Evolutionary conservation across 2,797 vertebrate genomes (phyloP).

Genomic region (Clarias laeviceps): DNA sequence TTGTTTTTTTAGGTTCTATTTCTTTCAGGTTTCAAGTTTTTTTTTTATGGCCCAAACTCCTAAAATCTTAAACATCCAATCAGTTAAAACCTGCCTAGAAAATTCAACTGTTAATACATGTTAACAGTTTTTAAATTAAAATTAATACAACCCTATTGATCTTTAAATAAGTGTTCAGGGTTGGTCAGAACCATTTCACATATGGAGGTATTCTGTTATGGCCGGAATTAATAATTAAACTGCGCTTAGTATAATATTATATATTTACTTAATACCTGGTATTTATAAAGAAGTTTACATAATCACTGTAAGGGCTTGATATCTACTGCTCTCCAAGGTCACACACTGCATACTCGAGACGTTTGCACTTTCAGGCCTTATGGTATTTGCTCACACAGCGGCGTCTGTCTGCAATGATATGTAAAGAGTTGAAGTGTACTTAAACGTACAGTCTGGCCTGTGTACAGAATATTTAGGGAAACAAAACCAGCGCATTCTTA

Average conservation of each 20-base stretch:
- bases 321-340: background rate
- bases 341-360: background rate
- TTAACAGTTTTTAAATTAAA: too few species aligned
- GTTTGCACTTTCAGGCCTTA: background rate
- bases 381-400: constrained; percentile 16
- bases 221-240: background rate
- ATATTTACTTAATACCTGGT: background rate
- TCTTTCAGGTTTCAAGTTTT: too few species aligned
- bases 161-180: background rate
- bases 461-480: background rate
- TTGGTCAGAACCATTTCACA: background rate
- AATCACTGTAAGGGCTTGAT: too few species aligned
- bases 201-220: background rate
- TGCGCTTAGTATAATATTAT: background rate
- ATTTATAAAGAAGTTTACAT: background rate
- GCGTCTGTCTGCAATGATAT: constrained; percentile 19
- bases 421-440: constrained; percentile 19
- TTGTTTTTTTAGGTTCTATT: too few species aligned
- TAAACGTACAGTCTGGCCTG: constrained; percentile 4
- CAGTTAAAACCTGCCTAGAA: background rate
- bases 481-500: background rate
- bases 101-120: background rate
- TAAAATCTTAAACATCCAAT: background rate
- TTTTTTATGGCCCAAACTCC: too few species aligned
- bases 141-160: background rate